Conservation (phyloP, 2,888 invertebrate genomes). For the Pollenia amentaria region DNA sequence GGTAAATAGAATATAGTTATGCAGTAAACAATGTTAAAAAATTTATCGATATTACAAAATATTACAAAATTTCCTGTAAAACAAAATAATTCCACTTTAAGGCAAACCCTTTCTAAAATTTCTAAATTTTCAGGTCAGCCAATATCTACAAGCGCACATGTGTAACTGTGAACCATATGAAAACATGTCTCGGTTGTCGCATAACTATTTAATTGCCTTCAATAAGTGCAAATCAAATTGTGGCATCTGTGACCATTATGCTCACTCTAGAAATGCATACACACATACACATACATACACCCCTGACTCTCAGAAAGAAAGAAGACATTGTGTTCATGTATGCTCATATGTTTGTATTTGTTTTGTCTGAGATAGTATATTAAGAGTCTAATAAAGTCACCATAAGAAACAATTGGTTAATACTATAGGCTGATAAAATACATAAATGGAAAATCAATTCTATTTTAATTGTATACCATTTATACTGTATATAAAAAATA, state of each 20-base stretch:
- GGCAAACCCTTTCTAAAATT: not conserved
- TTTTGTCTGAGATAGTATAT: slow-evolving; percentile 31
- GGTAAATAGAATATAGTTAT: no score
- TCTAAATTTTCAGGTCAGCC: not conserved
- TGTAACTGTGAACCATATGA: not conserved
- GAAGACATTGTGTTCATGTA: not conserved
- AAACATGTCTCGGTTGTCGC: slow-evolving; percentile 64
- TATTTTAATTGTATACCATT: slow-evolving; percentile 27
- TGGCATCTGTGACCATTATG: slow-evolving; percentile 67
- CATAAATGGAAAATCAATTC: slow-evolving; percentile 61
- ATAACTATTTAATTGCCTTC: slow-evolving; percentile 73
- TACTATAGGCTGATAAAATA: slow-evolving; percentile 29
- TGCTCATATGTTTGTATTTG: not conserved
- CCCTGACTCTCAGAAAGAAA: not conserved
- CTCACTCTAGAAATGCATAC: slow-evolving; percentile 1
- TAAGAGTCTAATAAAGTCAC: slow-evolving; percentile 61
- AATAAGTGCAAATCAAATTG: slow-evolving; percentile 74
- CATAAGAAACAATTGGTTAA: slow-evolving; percentile 49
- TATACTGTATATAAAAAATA: not conserved
- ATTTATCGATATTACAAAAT: no score
- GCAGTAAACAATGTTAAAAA: no score
- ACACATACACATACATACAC: not conserved
- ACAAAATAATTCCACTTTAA: no score
- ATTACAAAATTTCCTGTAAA: no score
- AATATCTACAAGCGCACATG: not conserved